Evolutionary conservation across 35 echinoderm and acorn worm genomes (phyloP).

Genomic region (Holothuria glaberrima): DNA sequence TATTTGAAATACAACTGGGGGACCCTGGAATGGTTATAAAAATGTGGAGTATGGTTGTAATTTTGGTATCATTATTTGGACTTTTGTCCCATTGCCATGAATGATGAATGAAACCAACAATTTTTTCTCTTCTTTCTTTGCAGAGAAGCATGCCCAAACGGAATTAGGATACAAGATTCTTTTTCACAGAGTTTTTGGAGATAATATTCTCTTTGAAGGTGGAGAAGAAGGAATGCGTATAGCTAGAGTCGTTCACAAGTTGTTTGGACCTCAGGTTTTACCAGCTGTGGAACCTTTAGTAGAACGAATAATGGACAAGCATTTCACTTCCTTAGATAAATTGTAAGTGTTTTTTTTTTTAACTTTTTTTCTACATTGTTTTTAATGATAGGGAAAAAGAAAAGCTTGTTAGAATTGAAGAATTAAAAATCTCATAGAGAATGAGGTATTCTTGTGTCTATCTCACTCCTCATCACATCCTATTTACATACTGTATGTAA

Average conservation of each 20-base stretch:
- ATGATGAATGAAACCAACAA: too few species aligned
- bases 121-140: not conserved
- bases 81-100: too few species aligned
- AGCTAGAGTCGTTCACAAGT: constrained; percentile 67
- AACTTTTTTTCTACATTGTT: not conserved
- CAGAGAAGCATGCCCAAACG: constrained; percentile 71
- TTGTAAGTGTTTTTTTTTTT: not conserved
- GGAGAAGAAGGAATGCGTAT: constrained; percentile 76
- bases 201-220: constrained; percentile 91
- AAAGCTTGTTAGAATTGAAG: not conserved
- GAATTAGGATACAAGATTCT: constrained; percentile 91
- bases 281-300: constrained; percentile 67
- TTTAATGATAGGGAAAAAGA: not conserved
- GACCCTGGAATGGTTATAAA: too few species aligned
- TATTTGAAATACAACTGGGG: too few species aligned
- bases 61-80: too few species aligned
- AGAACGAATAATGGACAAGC: constrained; percentile 71
- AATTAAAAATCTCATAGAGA: not conserved
- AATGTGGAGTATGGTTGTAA: too few species aligned
- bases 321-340: constrained; percentile 77
- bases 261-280: constrained; percentile 75
- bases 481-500: too few species aligned
- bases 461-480: too few species aligned
- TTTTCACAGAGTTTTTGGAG: constrained; percentile 84
- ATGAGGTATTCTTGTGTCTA: not conserved